A percentile compares a stretch with the other conserved stretches of the same genome.
Evolutionary conservation across 2,797 vertebrate species (phyloP).

Genomic region (Harpagifer antarcticus): DNA sequence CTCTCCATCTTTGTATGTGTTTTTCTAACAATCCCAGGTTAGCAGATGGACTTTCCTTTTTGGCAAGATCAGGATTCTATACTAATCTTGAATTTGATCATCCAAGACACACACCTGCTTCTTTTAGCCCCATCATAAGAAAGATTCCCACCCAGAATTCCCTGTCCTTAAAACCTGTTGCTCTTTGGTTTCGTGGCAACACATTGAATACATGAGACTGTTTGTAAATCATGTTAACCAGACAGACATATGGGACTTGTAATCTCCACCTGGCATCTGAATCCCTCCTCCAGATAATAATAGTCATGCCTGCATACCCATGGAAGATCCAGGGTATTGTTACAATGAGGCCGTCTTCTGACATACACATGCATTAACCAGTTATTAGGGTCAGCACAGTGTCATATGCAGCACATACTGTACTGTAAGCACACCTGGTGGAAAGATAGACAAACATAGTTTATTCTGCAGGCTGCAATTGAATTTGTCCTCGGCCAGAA

Average conservation of each 20-base stretch:
- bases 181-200: slow-evolving; percentile 10
- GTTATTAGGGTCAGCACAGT: slow-evolving; percentile 9
- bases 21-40: slow-evolving; percentile 11
- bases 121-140: slow-evolving; percentile 3
- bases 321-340: slow-evolving; percentile 24
- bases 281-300: slow-evolving; percentile 51
- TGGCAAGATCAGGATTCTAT: slow-evolving; percentile 32
- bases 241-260: slow-evolving; percentile 39
- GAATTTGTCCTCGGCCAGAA: slow-evolving; percentile 28
- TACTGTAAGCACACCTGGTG: neutral
- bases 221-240: slow-evolving; percentile 21
- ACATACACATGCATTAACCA: slow-evolving; percentile 14
- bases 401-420: slow-evolving; percentile 21
- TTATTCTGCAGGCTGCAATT: slow-evolving; percentile 48
- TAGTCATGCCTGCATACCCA: slow-evolving; percentile 23
- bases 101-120: slow-evolving; percentile 30
- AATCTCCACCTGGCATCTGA: slow-evolving; percentile 46
- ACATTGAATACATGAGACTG: slow-evolving; percentile 7
- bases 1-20: no score
- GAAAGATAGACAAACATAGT: neutral
- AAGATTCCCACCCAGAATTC: slow-evolving; percentile 4
- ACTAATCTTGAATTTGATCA: slow-evolving; percentile 43
- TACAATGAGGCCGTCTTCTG: neutral
- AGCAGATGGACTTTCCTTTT: slow-evolving; percentile 29
- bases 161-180: slow-evolving; percentile 4